A percentile compares a stretch with the other conserved stretches of the same genome.
Evolutionary conservation across 2,113 vertebrate species (phyloP).

Genomic region (Stomatorhinus ivindoensis): DNA sequence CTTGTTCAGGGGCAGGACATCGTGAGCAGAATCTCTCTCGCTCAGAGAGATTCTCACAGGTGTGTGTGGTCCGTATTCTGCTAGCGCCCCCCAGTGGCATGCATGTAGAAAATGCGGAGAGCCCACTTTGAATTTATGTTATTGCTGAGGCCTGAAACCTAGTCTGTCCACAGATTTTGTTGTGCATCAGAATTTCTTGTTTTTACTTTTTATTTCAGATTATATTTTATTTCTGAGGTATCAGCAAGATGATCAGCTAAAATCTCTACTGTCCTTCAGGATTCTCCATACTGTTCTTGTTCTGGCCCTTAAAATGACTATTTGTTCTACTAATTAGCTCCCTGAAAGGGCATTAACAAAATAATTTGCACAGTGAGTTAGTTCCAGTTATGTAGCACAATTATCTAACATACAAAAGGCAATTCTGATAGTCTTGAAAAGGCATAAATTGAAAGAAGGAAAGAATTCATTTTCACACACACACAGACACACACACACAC

Average conservation of each 20-base stretch:
- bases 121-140: neutral
- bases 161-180: neutral
- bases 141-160: too few species aligned
- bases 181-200: neutral
- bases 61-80: neutral
- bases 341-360: neutral
- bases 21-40: neutral
- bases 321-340: neutral
- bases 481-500: too few species aligned
- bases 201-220: neutral
- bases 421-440: neutral
- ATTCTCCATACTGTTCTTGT: neutral
- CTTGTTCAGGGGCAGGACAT: neutral
- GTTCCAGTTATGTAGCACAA: neutral
- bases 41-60: neutral
- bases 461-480: neutral
- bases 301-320: neutral
- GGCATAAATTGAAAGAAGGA: neutral
- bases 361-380: neutral
- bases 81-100: neutral
- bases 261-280: neutral
- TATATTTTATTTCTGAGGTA: neutral
- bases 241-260: neutral
- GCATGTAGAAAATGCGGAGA: neutral
- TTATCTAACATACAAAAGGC: neutral